Percentiles rank a stretch among this genome's conserved stretches.
phyloP scores from a whole-genome alignment of 2,888 invertebrate genomes.

The Macrosiphum euphorbiae region DNA sequence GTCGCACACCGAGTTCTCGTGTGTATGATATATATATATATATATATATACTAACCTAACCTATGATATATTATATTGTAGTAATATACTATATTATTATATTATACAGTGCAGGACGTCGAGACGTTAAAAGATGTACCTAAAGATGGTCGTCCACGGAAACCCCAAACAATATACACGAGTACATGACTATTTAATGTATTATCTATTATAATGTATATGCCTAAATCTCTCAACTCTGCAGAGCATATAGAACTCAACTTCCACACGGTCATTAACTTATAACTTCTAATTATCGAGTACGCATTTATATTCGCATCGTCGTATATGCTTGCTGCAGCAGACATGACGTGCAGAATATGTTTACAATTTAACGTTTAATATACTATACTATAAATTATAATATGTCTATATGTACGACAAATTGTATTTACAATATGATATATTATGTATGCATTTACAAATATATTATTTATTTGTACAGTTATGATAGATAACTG shows the following conservation, averaged over 20 bases:
- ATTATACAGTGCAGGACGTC: background rate
- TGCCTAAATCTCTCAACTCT: background rate
- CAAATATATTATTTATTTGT: background rate
- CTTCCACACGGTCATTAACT: background rate
- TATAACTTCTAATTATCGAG: background rate
- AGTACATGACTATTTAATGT: background rate
- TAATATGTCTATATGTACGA: too few species aligned
- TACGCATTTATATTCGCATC: background rate
- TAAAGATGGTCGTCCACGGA: background rate
- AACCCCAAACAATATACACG: background rate
- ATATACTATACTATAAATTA: background rate
- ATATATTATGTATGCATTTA: background rate
- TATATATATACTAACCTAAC: too few species aligned
- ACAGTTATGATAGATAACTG: background rate
- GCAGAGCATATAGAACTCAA: background rate
- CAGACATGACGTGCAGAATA: too few species aligned
- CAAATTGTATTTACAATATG: background rate
- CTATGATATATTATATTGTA: background rate
- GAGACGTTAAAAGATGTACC: background rate
- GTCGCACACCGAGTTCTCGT: background rate
- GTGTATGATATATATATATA: background rate
- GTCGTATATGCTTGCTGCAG: too few species aligned
- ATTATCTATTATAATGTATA: background rate
- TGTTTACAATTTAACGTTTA: background rate
- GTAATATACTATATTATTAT: background rate